These are phyloP conservation scores for Nesogale talazaci DNA, from an alignment of 2,113 vertebrate genomes.

Conservation along the genomic window DNA sequence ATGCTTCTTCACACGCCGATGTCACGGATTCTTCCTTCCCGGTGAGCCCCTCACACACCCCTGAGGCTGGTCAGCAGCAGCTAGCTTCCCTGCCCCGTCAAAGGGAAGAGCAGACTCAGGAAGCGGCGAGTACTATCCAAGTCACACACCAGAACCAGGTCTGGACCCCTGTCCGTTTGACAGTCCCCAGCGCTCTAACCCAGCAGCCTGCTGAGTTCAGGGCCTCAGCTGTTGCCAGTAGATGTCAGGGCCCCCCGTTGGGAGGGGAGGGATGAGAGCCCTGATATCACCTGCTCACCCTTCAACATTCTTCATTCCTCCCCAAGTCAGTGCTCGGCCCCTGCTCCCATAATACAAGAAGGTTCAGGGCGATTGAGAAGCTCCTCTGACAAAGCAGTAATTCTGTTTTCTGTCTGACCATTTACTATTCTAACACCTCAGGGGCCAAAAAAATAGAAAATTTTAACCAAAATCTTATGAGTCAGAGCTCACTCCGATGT, in stretches of 20 bases:
- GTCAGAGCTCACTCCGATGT: too few species aligned
- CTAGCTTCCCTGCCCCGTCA: neutral
- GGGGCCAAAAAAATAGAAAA: too few species aligned
- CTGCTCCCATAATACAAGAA: neutral
- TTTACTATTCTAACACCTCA: too few species aligned
- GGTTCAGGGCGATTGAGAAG: neutral
- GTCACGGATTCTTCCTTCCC: neutral
- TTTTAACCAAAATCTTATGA: too few species aligned
- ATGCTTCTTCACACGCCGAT: fast-evolving
- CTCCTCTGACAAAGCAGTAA: too few species aligned
- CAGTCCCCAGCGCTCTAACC: neutral
- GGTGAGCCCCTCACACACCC: neutral
- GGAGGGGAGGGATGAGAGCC: neutral
- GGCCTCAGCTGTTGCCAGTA: neutral
- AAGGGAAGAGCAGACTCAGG: neutral
- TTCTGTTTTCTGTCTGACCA: too few species aligned
- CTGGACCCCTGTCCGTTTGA: neutral
- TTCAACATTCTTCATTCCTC: neutral
- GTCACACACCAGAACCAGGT: neutral
- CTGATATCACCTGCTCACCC: neutral
- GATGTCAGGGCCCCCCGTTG: neutral
- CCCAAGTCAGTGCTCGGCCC: neutral
- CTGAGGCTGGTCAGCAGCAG: neutral
- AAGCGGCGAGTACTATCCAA: neutral
- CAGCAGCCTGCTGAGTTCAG: neutral